phyloP scores from a whole-genome alignment of 2,113 vertebrate species.

The Sinosuthora webbiana region DNA sequence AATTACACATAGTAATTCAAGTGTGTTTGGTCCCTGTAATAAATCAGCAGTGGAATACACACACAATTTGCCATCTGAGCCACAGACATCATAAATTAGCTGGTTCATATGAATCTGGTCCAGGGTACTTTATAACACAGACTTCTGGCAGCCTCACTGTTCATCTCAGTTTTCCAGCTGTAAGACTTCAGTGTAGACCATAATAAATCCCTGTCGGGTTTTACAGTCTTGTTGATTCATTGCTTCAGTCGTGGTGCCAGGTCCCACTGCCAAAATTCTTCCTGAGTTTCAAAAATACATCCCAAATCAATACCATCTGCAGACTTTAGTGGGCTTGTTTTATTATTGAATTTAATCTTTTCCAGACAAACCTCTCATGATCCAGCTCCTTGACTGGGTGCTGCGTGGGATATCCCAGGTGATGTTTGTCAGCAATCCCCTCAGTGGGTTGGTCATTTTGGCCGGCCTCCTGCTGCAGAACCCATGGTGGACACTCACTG shows the following conservation, averaged over 20 bases:
- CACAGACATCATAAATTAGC: slow-evolving; percentile 49
- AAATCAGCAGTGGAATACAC: slow-evolving; percentile 8
- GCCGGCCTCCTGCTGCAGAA: slow-evolving; percentile 89
- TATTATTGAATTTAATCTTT: neutral
- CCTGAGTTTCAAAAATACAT: neutral
- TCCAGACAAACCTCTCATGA: slow-evolving; percentile 84
- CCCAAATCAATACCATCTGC: neutral
- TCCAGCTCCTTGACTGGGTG: slow-evolving; percentile 91
- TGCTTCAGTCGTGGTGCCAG: neutral
- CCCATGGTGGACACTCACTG: slow-evolving; percentile 91
- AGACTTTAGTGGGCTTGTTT: neutral
- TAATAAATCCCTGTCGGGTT: slow-evolving; percentile 46
- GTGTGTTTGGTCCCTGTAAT: neutral
- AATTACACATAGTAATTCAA: slow-evolving; percentile 26
- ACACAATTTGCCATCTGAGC: slow-evolving; percentile 5
- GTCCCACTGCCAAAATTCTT: neutral
- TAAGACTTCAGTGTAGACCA: slow-evolving; percentile 5
- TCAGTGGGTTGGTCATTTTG: slow-evolving; percentile 87
- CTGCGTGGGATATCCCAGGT: slow-evolving; percentile 92
- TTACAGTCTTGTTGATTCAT: slow-evolving; percentile 26
- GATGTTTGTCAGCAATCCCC: slow-evolving; percentile 95
- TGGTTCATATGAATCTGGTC: neutral
- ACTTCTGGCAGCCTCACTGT: neutral
- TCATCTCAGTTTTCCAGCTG: slow-evolving; percentile 40
- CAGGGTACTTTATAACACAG: neutral